Base-by-base conservation (phyloP, 2,113 vertebrate species). In the Vimba vimba region DNA sequence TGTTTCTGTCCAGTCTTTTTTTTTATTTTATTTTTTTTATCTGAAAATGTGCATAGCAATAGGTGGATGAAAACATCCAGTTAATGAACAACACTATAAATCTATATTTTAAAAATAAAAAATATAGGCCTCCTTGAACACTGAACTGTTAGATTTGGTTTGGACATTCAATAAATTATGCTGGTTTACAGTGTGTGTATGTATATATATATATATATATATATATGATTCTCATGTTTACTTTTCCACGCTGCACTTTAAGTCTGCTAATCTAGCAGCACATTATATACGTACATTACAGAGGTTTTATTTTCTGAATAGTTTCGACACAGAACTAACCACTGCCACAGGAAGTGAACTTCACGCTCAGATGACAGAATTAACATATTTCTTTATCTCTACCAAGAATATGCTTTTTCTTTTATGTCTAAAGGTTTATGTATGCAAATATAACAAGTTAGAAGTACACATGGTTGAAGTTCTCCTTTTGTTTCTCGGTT, bases 401-500 rank as follows among this genome's bases (percentile, higher is more conserved):
- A 73, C 6, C 55, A 50, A 23, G 45, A 87, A 87, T 87, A 17
- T 79, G 50, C 76, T 39, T 10, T 27, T 39, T 83, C 45, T 84
- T 79, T 86, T 52, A 71, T 86, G 83, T 83, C 76, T 75, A 36
- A 66, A 55, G 30, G 79, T 74, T 43, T 52, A 66, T 43, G 13
- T 47, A 89, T 82, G 88, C 73, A 87, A 66, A 82, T 76, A 12
- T 47, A 64, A 33, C 21, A 50, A 30, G 13, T 52, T 39, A 74
- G 64, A 64, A 47, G 27, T 30, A 27, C 43, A 50, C 25, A 13
- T 19, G 25, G 25, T 27, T 50, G 43, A 25, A 82, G 79, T 85
- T 87, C 85, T 82, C 17, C 62, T 81, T 69, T 86, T 86, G 47
- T 84, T 75, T 79, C 17, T 45, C 17, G 4, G 30, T 36, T 59